Evolutionary conservation across 1,140 invertebrate genomes (phyloP), one percentile per base, ranked within the genome.

Genomic region (Halictus rubicundus): DNA sequence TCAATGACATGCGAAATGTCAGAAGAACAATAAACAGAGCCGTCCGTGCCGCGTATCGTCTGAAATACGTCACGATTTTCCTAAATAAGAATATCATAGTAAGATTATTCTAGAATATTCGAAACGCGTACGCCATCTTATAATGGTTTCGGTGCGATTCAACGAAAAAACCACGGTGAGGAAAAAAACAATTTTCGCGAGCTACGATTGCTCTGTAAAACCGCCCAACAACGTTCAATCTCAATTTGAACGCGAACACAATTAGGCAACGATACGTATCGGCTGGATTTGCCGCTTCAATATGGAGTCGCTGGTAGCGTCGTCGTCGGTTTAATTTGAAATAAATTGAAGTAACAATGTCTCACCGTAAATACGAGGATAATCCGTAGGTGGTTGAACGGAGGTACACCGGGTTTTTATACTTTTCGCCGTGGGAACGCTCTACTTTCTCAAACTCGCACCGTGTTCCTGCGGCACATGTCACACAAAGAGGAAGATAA

Each of bases 311-410:
- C 32, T 32, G n/a, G 64, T 8, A 10, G 63, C 9, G 8, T 9
- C 21, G 32, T 37, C 7, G 6, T 9, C 8, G 32, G 21, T 42
- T 6, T 52, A 52, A 52, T 21, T 64, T 4, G 6, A 19, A 10
- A 2, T 4, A 14, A 49, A 32, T 32, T 32, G 32, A 49, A 37
- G 6, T 19, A 39, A 23, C 49, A 19, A 0, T 14, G 76, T 84
- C 84, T 87, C 61, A 87, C 85, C 85, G 85, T 86, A 83, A 86
- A 84, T 61, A 81, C 81, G 85, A 86, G 81, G 84, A 84, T 87
- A 87, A 86, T 87, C 85, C 85, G 78, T 81, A 80, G 61, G 82
- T 46, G 57, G 81, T 23, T 54, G 73, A 85, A 87, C 70, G 70
- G 27, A 68, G 60, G 66, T 69, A 72, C 49, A 25, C 77, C n/a